Conservation (phyloP, 2,797 vertebrate species). For the Mus spretus region DNA sequence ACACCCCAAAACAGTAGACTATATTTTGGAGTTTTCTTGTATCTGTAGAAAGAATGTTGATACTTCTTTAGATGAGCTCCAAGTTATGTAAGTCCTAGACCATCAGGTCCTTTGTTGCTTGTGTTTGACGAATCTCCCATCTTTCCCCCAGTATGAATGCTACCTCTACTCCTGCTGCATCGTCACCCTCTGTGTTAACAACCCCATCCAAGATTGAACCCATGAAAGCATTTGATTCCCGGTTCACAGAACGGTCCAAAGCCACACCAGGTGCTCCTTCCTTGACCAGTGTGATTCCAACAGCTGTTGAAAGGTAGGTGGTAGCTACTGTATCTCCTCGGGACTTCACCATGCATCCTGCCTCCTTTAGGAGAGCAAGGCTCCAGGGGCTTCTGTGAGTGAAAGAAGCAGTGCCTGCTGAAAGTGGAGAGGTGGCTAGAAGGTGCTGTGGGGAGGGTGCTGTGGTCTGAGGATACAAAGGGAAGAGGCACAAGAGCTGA, state of each 20-base stretch:
- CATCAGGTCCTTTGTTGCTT: background rate
- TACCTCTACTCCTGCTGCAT: conserved; percentile 87
- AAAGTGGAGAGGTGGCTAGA: background rate
- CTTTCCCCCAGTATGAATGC: conserved; percentile 86
- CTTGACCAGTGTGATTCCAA: conserved; percentile 90
- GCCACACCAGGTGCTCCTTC: conserved; percentile 94
- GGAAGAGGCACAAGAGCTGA: background rate
- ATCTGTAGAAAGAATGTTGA: conserved; percentile 33
- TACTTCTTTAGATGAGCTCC: background rate
- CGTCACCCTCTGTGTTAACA: conserved; percentile 85
- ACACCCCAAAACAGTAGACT: background rate
- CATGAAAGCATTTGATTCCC: conserved; percentile 98
- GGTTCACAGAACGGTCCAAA: conserved; percentile 99
- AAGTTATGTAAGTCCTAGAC: background rate
- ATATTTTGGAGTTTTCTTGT: background rate
- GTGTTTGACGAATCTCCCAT: conserved; percentile 12
- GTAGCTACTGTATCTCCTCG: background rate
- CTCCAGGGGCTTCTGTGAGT: background rate
- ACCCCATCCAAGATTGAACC: conserved; percentile 96
- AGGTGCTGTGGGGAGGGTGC: background rate
- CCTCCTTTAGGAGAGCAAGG: background rate
- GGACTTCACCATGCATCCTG: background rate
- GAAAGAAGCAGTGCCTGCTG: background rate
- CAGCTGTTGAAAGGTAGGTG: conserved; percentile 93
- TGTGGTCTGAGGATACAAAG: background rate